Evolutionary conservation across 2,113 vertebrate genomes (phyloP).

Genomic region (Malurus cyaneus): DNA sequence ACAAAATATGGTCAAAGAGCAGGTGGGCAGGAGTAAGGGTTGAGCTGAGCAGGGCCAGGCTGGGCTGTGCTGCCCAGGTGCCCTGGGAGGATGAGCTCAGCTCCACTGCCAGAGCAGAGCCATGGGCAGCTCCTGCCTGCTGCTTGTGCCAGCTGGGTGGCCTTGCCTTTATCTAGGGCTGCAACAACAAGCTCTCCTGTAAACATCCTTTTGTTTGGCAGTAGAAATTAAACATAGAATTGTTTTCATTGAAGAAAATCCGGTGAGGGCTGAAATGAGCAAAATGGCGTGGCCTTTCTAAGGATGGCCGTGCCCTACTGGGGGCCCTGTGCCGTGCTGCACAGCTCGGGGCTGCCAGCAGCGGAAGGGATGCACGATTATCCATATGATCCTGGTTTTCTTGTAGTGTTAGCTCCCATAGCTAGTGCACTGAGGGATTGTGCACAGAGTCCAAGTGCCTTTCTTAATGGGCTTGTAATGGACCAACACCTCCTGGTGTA

Average conservation of each 20-base stretch:
- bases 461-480: background rate
- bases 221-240: background rate
- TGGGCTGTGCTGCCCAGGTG: background rate
- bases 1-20: background rate
- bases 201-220: background rate
- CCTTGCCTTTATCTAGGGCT: background rate
- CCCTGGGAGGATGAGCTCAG: background rate
- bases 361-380: background rate
- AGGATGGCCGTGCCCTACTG: background rate
- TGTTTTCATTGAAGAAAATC: background rate
- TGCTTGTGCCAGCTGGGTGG: fast-evolving
- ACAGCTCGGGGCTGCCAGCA: fast-evolving
- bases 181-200: background rate
- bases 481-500: background rate
- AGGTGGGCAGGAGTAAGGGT: background rate
- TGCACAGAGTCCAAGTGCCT: background rate
- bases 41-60: background rate
- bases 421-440: too few relatives aligned
- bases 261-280: background rate
- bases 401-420: background rate
- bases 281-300: background rate
- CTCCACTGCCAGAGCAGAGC: background rate
- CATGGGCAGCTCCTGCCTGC: background rate
- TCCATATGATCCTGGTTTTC: background rate
- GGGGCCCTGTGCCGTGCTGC: fast-evolving